Evolutionary conservation across 2,888 invertebrate species (phyloP), one percentile per base, ranked within the genome.

Genomic region (Branchellion lobata): DNA sequence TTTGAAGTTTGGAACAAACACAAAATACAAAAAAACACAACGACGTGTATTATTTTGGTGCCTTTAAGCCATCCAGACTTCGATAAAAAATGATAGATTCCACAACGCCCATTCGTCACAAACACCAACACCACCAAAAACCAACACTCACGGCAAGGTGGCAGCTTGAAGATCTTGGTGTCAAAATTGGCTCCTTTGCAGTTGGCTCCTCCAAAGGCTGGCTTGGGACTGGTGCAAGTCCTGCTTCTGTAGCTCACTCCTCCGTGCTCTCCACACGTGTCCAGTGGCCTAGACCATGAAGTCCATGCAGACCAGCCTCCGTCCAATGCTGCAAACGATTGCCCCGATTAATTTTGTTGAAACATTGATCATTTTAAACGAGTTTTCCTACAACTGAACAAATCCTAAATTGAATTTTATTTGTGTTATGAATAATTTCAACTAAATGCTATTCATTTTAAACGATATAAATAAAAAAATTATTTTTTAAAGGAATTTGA

Each of bases 231-330:
- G 68, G 27, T 80, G 77, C 69, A 76, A 31, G 3, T 69, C 51
- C 79, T 71, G 0, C 71, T 57, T 73, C 74, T 51, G n/a, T 31
- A 68, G 0, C 78, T 40, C 27, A 75, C 51, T 14, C 74, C 75
- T 40, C 80, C 81, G 18, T 77, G 51, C 14, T 69, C 74, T 14
- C 81, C 81, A 61, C 82, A 82, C 3, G 81, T 81, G 51, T 79
- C 80, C n/a, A 79, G 40, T 53, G 80, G 75, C 34, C 34, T 71
- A 21, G 73, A 68, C 81, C 80, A 81, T n/a, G 69, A 65, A 8
- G 31, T 31, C 81, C 82, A 82, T 21, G 68, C 68, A 11, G 71
- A 68, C 82, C 82, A 82, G 3, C 72, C 79, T 33, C 82, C 82
- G 31, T 76, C 36, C 24, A 80, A n/a, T 21, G 80, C 80, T 80